Base-by-base conservation (phyloP, 2,888 invertebrate species). In the Caenorhabditis panamensis region DNA sequence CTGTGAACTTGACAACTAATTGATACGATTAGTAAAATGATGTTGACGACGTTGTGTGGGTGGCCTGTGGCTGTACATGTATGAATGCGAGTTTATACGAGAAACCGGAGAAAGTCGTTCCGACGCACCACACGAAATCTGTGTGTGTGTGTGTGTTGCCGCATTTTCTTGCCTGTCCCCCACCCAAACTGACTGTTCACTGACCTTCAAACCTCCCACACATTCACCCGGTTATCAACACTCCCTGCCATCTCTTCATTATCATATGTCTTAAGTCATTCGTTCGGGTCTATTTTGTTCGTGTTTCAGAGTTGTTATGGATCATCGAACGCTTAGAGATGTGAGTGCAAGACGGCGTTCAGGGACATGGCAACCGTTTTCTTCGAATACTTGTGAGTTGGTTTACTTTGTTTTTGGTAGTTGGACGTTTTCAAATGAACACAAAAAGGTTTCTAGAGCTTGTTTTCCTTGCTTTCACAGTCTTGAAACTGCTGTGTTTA, bases 71-170 rank as follows among this genome's bases (percentile, higher is more conserved):
- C n/a, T 31, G 31, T 31, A 31, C 31, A 31, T 31, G 5, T 31
- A 9, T 6, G 5, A 31, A 31, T 31, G 31, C 5, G 31, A n/a
- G n/a, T 59, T 73, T 73, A 66, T 66, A 61, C 66, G 58, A 73
- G 59, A 73, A 56, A 73, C 73, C 49, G 66, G 75, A 66, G 75
- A 75, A 75, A 75, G 75, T 75, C 47, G 73, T 75, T 75, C 75
- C 75, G 75, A 75, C 61, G n/a, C n/a, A n/a, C n/a, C n/a, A n/a
- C n/a, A n/a, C 61, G 61, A 61, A 61, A 75, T 75, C 62, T 62
- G 31, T 6, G n/a, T n/a, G n/a, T n/a, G n/a, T n/a, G n/a, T 53
- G 56, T 63, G 49, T 64, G 49, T 73, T 73, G 72, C 72, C 63
- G 44, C n/a, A n/a, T n/a, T n/a, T n/a, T n/a, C n/a, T n/a, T n/a